These are phyloP conservation scores for Eulithis prunata DNA, from an alignment of 2,888 invertebrate genomes.

Conservation along the genomic window DNA sequence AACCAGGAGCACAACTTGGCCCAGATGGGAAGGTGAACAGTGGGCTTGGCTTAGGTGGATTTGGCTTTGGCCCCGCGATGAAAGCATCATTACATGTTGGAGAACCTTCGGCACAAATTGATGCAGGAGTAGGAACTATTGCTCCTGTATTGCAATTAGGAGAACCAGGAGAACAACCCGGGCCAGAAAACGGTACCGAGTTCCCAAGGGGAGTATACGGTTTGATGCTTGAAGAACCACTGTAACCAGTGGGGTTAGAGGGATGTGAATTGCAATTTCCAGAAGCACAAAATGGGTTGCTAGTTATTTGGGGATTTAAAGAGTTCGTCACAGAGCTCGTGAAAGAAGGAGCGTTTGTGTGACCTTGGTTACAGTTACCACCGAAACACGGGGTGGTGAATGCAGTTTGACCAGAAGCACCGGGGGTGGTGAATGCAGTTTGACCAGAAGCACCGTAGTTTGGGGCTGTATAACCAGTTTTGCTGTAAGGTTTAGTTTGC, in stretches of 20 bases:
- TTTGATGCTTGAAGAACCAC: slow-evolving; percentile 15
- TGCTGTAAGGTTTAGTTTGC: slow-evolving; percentile 4
- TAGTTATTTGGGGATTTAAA: slow-evolving; percentile 3
- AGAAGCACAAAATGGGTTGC: slow-evolving; percentile 38
- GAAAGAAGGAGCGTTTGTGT: slow-evolving; percentile 32
- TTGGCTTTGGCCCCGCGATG: slow-evolving; percentile 4
- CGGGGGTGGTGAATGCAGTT: slow-evolving; percentile 21
- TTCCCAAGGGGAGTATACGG: slow-evolving; percentile 19
- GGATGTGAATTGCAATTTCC: slow-evolving; percentile 46
- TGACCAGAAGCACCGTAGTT: slow-evolving; percentile 30
- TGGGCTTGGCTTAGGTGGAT: not conserved
- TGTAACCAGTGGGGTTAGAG: slow-evolving; percentile 25
- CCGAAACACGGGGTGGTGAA: slow-evolving; percentile 27
- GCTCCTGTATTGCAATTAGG: slow-evolving; percentile 24
- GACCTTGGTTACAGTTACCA: slow-evolving; percentile 38
- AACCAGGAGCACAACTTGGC: slow-evolving; percentile 26
- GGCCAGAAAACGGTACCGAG: slow-evolving; percentile 7
- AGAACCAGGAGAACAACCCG: slow-evolving; percentile 27
- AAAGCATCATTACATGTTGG: slow-evolving; percentile 13
- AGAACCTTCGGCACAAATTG: slow-evolving; percentile 15
- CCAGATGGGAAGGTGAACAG: slow-evolving; percentile 4
- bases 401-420: slow-evolving; percentile 24
- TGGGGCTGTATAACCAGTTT: slow-evolving; percentile 18
- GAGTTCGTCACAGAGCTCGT: slow-evolving; percentile 22
- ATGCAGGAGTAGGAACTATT: slow-evolving; percentile 9